Evolutionary conservation across 2,888 invertebrate genomes (phyloP).

Genomic region (Cheilosia grossa): DNA sequence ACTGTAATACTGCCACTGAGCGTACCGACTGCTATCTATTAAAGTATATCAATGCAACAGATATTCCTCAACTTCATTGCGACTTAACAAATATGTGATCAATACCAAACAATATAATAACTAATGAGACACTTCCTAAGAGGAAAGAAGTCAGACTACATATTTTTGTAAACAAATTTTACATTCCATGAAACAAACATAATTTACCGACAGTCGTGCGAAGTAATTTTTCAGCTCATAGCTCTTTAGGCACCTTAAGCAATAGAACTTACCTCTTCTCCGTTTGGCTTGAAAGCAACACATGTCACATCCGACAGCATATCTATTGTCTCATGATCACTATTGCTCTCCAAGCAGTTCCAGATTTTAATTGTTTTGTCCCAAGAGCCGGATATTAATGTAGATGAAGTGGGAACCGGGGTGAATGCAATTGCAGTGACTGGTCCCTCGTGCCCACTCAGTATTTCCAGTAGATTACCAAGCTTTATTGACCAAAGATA

Average conservation of each 20-base stretch:
- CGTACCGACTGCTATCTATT: constrained; percentile 93
- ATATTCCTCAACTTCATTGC: too few relatives aligned
- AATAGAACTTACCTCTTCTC: constrained; percentile 87
- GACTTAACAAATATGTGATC: too few relatives aligned
- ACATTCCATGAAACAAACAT: too few relatives aligned
- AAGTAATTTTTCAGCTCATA: too few relatives aligned
- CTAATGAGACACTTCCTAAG: too few relatives aligned
- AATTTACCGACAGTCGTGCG: too few relatives aligned
- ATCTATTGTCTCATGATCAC: constrained; percentile 91
- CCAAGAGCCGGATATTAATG: constrained; percentile 95
- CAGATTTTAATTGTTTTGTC: constrained; percentile 96
- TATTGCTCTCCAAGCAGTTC: constrained; percentile 93
- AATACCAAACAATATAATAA: too few relatives aligned
- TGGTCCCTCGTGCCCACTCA: constrained; percentile 97
- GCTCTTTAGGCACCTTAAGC: too few relatives aligned
- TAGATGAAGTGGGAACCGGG: constrained; percentile 88
- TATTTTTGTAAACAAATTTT: too few relatives aligned
- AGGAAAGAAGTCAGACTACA: too few relatives aligned
- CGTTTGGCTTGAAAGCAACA: constrained; percentile 94
- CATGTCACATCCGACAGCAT: constrained; percentile 92
- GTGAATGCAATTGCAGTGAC: constrained; percentile 92
- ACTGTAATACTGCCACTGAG: constrained; percentile 93
- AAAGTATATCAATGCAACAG: neutral
- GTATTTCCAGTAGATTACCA: constrained; percentile 94
- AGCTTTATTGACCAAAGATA: constrained; percentile 98